phyloP scores from a whole-genome alignment of 2,797 vertebrate genomes.

The Chaetophractus vellerosus region DNA sequence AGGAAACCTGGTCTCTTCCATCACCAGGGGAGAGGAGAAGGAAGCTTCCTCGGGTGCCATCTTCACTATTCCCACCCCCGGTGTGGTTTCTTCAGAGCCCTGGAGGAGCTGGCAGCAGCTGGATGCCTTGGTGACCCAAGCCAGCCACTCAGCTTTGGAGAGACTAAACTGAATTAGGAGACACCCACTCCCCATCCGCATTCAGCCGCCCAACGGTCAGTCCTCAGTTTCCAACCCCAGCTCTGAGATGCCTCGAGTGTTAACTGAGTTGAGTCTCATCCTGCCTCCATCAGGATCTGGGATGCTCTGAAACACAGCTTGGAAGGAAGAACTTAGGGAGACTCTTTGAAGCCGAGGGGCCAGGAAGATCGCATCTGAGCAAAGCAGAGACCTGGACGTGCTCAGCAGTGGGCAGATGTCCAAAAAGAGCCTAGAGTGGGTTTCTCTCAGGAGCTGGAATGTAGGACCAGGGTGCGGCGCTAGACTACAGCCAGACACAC shows the following conservation, averaged over 20 bases:
- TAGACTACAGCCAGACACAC: slow-evolving; percentile 44
- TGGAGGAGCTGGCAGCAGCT: background rate
- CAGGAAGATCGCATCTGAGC: background rate
- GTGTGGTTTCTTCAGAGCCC: background rate
- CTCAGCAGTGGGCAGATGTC: background rate
- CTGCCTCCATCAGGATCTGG: background rate
- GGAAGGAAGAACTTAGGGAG: background rate
- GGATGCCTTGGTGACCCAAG: background rate
- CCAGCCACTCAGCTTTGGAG: background rate
- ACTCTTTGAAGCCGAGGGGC: background rate
- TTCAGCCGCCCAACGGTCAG: background rate
- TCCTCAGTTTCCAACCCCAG: background rate
- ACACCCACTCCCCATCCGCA: background rate
- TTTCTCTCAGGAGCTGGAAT: slow-evolving; percentile 29
- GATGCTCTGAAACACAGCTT: background rate
- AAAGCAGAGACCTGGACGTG: background rate
- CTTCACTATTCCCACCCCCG: background rate
- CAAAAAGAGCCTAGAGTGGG: slow-evolving; percentile 40
- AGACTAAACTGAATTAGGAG: background rate
- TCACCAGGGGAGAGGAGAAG: background rate
- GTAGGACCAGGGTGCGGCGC: background rate
- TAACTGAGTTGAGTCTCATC: background rate
- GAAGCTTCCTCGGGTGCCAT: background rate
- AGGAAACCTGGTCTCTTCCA: background rate
- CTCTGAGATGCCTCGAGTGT: background rate